Conservation (phyloP, 23 tunicate species). For the Ciona savignyi region DNA sequence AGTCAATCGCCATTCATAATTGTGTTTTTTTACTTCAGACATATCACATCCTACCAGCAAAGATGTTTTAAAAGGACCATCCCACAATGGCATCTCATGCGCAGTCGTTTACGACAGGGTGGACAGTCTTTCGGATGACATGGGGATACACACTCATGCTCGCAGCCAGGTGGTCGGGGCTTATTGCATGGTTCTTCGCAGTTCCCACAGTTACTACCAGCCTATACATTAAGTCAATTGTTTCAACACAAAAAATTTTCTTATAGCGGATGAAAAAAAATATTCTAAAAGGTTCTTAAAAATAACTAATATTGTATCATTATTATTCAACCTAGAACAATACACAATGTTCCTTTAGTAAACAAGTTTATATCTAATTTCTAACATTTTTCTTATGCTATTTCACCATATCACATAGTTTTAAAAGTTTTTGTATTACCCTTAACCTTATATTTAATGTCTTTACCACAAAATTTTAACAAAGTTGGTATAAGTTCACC, state of each 20-base stretch:
- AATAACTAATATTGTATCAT: too few relatives aligned
- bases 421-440: too few relatives aligned
- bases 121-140: slow-evolving; percentile 68
- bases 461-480: too few relatives aligned
- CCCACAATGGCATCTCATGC: slow-evolving; percentile 58
- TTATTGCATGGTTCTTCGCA: slow-evolving; percentile 62
- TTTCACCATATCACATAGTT: neutral
- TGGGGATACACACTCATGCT: slow-evolving; percentile 36
- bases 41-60: slow-evolving; percentile 66
- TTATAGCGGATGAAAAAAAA: slow-evolving; percentile 6
- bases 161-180: slow-evolving; percentile 69
- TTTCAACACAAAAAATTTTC: neutral
- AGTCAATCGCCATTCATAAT: too few relatives aligned
- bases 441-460: too few relatives aligned
- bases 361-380: neutral
- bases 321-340: too few relatives aligned
- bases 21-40: too few relatives aligned
- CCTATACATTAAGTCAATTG: slow-evolving; percentile 12
- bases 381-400: neutral
- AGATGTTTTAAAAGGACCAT: slow-evolving; percentile 20
- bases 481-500: too few relatives aligned
- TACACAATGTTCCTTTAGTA: too few relatives aligned
- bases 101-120: slow-evolving; percentile 49
- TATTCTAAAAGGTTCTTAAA: too few relatives aligned
- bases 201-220: slow-evolving; percentile 34